Conservation (phyloP, 1,140 invertebrate genomes). For the Magallana ariakensis region DNA sequence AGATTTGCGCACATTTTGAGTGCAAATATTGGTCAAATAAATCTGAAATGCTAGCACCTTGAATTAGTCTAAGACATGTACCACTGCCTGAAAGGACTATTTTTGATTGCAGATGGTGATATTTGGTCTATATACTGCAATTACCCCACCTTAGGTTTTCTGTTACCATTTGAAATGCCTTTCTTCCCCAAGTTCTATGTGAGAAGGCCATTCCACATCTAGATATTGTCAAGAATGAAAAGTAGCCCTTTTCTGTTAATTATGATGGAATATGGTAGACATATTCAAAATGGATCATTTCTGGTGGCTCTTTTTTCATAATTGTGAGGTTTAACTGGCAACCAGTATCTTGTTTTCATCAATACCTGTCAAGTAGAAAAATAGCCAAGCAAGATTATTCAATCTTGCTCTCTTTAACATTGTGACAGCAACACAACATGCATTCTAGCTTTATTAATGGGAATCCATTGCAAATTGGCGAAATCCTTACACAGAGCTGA, state of each 20-base stretch:
- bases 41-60: constrained; percentile 2
- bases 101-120: not conserved
- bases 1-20: too few species aligned
- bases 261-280: constrained; percentile 18
- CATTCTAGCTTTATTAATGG: constrained; percentile 6
- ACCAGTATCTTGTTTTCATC: constrained; percentile 28
- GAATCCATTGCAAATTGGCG: constrained; percentile 31
- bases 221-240: not conserved
- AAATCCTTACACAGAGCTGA: constrained; percentile 26
- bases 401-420: constrained; percentile 30
- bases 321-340: constrained; percentile 19
- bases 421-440: constrained; percentile 16
- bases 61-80: not conserved
- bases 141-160: not conserved
- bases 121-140: not conserved
- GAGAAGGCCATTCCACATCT: not conserved
- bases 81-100: not conserved
- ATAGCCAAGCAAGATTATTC: constrained; percentile 12
- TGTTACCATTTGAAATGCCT: constrained; percentile 13
- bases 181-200: not conserved
- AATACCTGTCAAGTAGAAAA: constrained; percentile 32
- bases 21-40: not conserved
- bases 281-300: constrained; percentile 30
- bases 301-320: constrained; percentile 24
- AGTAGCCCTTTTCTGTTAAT: constrained; percentile 25